These are phyloP conservation scores for Harpagifer antarcticus DNA, from an alignment of 2,797 vertebrate genomes.

Conservation along the genomic window DNA sequence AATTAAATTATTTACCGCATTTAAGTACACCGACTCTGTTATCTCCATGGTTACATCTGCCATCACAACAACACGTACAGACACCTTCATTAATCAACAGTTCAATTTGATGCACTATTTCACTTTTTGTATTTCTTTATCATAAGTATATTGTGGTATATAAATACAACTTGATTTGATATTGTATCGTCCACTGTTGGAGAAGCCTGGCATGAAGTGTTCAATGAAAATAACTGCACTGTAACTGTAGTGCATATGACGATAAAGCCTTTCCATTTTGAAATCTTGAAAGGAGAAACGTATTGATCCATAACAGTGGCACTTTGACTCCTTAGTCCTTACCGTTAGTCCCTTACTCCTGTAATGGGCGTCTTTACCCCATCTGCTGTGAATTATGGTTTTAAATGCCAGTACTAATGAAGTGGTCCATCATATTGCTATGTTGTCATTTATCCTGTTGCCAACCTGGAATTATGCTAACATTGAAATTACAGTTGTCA, in stretches of 20 bases:
- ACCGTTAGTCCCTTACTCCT: neutral
- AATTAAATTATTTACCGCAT: neutral
- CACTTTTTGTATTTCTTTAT: no score
- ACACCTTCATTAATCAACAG: neutral
- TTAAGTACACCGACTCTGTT: neutral
- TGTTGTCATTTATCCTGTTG: neutral
- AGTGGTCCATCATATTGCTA: neutral
- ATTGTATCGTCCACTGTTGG: no score
- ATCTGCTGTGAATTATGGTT: slow-evolving; percentile 12
- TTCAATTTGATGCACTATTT: neutral
- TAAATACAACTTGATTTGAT: no score
- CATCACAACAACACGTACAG: neutral
- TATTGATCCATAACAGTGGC: neutral
- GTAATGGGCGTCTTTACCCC: neutral
- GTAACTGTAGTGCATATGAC: no score
- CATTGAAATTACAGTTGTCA: neutral
- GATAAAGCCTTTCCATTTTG: no score
- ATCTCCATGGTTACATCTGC: neutral
- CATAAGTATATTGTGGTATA: no score
- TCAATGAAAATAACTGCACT: no score
- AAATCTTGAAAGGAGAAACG: neutral
- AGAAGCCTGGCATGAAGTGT: no score
- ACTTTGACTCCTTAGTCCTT: slow-evolving; percentile 4
- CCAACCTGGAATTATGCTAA: slow-evolving; percentile 6
- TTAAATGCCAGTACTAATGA: slow-evolving; percentile 16